Evolutionary conservation across 2,797 vertebrate species (phyloP), one percentile per base, ranked within the genome.

Genomic region (Sciurus vulgaris): DNA sequence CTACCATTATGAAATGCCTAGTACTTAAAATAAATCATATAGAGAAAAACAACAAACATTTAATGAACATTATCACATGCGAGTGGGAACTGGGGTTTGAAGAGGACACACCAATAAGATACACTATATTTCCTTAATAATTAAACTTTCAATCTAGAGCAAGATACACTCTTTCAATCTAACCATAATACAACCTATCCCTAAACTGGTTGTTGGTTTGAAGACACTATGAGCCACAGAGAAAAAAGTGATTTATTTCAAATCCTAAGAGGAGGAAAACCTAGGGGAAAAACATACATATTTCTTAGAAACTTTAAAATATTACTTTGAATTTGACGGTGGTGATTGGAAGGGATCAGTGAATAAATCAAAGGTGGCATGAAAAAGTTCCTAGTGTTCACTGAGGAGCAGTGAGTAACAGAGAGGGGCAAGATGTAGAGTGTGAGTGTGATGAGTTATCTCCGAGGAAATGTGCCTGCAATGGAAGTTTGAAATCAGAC

Each of bases 201-300:
- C 65, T 56, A 93, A 81, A 69, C 12, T 7, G 14, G 7, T 79
- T 18, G 12, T 83, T 49, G 33, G 15, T 78, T 76, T 88, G 78
- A 44, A 81, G 12, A 11, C 3, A 47, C 24, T 88, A 38, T 59
- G 28, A 76, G 14, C 41, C 67, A 89, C 49, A 65, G 70, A 78
- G 28, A 61, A 89, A 91, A 72, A 76, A 79, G 8, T 47, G 17
- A 73, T 73, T 82, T 78, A 63, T 79, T 96, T 89, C 49, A 92
- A 69, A 49, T 87, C 24, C 89, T 69, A 88, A 11, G 20, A 86
- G 78, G 17, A 92, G 4, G 2, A 51, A 72, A 44, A 4, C 84
- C 59, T 77, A 91, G 14, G 73, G 26, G 26, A 44, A 89, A 95
- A 73, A 15, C 63, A 65, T 61, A 51, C 49, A 15, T 59, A 72